phyloP scores from a whole-genome alignment of 1,140 invertebrate species.

The Drosophila busckii region DNA sequence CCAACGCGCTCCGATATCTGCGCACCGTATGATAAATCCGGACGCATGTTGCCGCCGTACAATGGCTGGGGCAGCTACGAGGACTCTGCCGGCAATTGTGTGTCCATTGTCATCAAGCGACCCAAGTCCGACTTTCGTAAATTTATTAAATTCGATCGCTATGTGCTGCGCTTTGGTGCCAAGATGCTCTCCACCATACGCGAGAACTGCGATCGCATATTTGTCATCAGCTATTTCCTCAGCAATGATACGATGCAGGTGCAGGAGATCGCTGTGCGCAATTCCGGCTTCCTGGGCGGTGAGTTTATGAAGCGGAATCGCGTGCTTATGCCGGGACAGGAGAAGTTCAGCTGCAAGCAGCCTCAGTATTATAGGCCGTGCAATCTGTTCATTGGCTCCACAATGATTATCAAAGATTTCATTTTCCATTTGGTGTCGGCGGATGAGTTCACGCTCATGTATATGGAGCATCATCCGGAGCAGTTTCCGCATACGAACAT shows the following conservation, averaged over 20 bases:
- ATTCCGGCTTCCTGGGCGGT: constrained; percentile 86
- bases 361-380: constrained; percentile 86
- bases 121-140: constrained; percentile 89
- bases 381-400: constrained; percentile 90
- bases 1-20: constrained; percentile 74
- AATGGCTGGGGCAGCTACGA: constrained; percentile 93
- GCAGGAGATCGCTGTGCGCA: constrained; percentile 86
- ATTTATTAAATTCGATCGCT: constrained; percentile 87
- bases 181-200: constrained; percentile 86
- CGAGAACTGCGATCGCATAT: constrained; percentile 85
- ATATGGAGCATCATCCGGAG: constrained; percentile 90
- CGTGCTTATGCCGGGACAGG: constrained; percentile 87
- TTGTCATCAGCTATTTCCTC: constrained; percentile 90
- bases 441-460: constrained; percentile 91
- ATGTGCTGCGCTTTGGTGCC: constrained; percentile 88
- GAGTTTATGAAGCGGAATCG: constrained; percentile 84
- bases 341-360: constrained; percentile 83
- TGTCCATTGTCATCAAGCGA: constrained; percentile 87
- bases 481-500: constrained; percentile 86
- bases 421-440: constrained; percentile 88
- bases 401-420: constrained; percentile 86
- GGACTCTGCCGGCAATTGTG: constrained; percentile 91
- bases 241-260: constrained; percentile 91
- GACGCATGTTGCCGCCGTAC: constrained; percentile 87
- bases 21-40: constrained; percentile 47